phyloP scores from a whole-genome alignment of 2,888 invertebrate species.

The Mythimna vitellina region DNA sequence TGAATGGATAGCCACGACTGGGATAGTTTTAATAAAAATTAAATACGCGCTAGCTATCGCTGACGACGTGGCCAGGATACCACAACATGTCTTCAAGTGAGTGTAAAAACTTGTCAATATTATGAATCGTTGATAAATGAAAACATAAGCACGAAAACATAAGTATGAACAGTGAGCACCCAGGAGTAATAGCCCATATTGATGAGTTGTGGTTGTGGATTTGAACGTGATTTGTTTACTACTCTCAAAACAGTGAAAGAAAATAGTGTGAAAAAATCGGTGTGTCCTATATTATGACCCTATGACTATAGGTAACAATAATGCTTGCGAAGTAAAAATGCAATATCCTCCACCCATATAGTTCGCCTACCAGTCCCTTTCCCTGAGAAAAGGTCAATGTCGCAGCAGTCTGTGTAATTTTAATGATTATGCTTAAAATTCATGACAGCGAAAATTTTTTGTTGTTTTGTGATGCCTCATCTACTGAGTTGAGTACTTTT shows the following conservation, averaged over 20 bases:
- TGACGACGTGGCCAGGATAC: slow-evolving; percentile 20
- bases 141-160: background rate
- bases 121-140: background rate
- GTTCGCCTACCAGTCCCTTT: background rate
- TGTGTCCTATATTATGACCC: too few relatives aligned
- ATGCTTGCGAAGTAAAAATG: too few relatives aligned
- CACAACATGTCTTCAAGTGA: slow-evolving; percentile 67
- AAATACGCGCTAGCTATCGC: slow-evolving; percentile 52
- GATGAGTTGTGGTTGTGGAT: background rate
- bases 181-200: background rate
- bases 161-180: background rate
- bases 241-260: too few relatives aligned
- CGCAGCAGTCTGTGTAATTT: too few relatives aligned
- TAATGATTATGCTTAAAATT: background rate
- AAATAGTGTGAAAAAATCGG: too few relatives aligned
- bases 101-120: slow-evolving; percentile 18
- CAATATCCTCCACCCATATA: too few relatives aligned
- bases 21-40: slow-evolving; percentile 73
- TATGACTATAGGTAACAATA: too few relatives aligned
- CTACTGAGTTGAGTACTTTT: too few relatives aligned
- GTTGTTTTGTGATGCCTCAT: background rate
- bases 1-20: slow-evolving; percentile 73
- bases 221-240: background rate
- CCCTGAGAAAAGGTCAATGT: background rate
- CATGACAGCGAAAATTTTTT: background rate